Percentiles rank a stretch among this genome's conserved stretches.
Conservation (phyloP, 1,140 invertebrate species). For the Pogonomyrmex barbatus region DNA sequence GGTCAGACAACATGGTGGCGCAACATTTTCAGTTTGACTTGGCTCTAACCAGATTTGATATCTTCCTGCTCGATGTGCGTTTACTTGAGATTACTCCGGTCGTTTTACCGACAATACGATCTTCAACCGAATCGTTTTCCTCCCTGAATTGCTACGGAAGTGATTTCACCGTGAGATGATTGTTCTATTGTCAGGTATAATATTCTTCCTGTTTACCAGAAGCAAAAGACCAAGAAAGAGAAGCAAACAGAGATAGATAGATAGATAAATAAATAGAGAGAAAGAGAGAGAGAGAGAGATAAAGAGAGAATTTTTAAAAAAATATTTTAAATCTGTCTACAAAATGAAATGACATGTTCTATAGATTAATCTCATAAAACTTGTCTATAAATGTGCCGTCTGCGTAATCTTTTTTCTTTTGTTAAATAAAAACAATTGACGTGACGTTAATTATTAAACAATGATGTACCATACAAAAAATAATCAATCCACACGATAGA, state of each 20-base stretch:
- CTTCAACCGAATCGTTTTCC: constrained; percentile 40
- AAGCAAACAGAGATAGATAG: no score
- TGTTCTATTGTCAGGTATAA: constrained; percentile 30
- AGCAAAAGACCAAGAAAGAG: neutral
- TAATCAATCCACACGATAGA: neutral
- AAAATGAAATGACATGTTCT: neutral
- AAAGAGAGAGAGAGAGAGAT: no score
- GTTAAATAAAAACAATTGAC: neutral
- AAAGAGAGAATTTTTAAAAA: constrained; percentile 6
- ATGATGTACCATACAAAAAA: neutral
- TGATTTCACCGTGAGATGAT: constrained; percentile 45
- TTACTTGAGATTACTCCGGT: constrained; percentile 34
- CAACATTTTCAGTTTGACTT: constrained; percentile 20
- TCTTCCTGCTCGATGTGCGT: neutral
- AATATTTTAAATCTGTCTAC: neutral
- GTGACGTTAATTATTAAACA: neutral
- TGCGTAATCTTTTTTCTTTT: neutral
- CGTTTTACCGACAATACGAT: constrained; percentile 24
- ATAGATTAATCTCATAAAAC: neutral
- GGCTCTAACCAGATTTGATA: constrained; percentile 21
- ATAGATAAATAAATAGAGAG: no score
- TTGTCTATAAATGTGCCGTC: neutral
- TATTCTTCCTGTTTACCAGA: constrained; percentile 41
- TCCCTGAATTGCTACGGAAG: constrained; percentile 17
- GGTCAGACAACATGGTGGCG: neutral